Evolutionary conservation across 1,140 invertebrate genomes (phyloP), one percentile per base, ranked within the genome.

Genomic region (Helicoverpa armigera): DNA sequence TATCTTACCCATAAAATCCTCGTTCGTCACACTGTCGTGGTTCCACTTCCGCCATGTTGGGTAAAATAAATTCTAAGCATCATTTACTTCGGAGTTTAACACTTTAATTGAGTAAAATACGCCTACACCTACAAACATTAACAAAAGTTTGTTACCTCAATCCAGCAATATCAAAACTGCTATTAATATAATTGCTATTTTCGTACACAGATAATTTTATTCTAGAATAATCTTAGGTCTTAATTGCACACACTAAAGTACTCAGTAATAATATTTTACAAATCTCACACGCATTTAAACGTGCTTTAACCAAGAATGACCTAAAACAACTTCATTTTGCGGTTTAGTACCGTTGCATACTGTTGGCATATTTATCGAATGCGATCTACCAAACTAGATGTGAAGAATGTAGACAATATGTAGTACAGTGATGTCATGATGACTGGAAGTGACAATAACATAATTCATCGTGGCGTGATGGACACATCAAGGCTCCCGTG

Each of bases 401-500:
- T 23, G 23, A 43, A 7, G 35, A 43, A 43, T 43, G 35, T 43
- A 43, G 35, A 43, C 35, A 43, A 43, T 43, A 43, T 43, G 35
- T 43, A 43, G 5, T 43, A 9, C 5, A 43, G 5, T 43, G 23
- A 23, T 23, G 5, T 43, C 5, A 43, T 43, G 35, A 31, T 53
- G 16, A 7, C 16, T 35, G 54, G 11, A 18, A 58, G 76, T 79
- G 76, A 85, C 81, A 88, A 87, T 85, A 89, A 86, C 82, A 81
- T 75, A 73, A 88, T 85, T 86, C 85, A 87, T 90, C 81, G 82
- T 79, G 9, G 56, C 69, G 48, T 90, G 90, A 92, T 85, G 84
- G 90, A 92, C 86, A 82, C 82, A 70, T 89, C 87, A 91, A 91
- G 91, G 91, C 87, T 88, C 76, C 85, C 56, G 78, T 70, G 73